These are phyloP conservation scores for Apodemus sylvaticus DNA, from an alignment of 2,113 vertebrate genomes.

Conservation along the genomic window DNA sequence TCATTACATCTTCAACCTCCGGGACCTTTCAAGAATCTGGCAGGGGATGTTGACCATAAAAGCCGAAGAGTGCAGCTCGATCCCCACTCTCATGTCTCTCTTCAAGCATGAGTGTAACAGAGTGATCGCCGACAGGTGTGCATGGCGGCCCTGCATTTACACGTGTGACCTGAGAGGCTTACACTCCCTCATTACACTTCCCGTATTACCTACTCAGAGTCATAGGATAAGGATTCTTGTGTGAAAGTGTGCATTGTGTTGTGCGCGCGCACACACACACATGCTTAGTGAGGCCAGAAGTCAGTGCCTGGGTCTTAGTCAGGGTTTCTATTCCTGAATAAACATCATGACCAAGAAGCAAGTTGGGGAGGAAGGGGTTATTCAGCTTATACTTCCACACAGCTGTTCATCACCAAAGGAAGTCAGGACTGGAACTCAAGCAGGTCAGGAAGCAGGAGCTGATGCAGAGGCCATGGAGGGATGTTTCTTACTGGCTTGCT, in stretches of 20 bases:
- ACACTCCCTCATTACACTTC: background rate
- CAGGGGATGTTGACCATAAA: slow-evolving; percentile 88
- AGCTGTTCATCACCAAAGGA: too few species aligned
- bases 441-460: too few species aligned
- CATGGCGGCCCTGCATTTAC: background rate
- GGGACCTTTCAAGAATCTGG: slow-evolving; percentile 90
- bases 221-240: background rate
- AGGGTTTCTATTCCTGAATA: too few species aligned
- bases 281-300: background rate
- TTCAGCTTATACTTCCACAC: too few species aligned
- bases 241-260: background rate
- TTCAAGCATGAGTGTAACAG: slow-evolving; percentile 89
- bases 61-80: slow-evolving; percentile 81
- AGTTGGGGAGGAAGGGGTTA: too few species aligned
- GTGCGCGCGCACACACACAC: too few species aligned
- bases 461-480: too few species aligned
- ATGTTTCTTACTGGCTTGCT: too few species aligned
- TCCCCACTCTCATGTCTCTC: slow-evolving; percentile 78
- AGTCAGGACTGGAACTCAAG: too few species aligned
- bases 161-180: background rate
- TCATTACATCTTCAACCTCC: slow-evolving; percentile 89
- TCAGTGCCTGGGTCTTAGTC: background rate
- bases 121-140: slow-evolving; percentile 88
- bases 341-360: too few species aligned
- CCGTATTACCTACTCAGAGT: background rate